These are phyloP conservation scores for Oreochromis niloticus DNA, from an alignment of 2,113 vertebrate genomes.

Conservation along the genomic window DNA sequence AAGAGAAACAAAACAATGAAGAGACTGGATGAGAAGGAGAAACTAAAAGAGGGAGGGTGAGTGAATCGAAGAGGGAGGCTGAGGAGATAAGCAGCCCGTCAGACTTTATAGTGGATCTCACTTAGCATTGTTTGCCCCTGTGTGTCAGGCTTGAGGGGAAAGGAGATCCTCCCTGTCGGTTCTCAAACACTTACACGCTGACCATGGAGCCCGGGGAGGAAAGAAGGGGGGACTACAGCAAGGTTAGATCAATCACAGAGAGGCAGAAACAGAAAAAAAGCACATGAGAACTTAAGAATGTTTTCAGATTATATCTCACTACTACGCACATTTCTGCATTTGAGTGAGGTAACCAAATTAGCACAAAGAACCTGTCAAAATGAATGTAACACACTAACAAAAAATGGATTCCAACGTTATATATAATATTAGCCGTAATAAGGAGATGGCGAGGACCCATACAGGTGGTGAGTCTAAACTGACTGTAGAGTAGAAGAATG, in stretches of 20 bases:
- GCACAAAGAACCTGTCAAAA: not conserved
- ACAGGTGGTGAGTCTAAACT: not conserved
- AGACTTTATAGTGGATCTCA: not conserved
- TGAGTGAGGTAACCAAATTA: not conserved
- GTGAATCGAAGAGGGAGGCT: conserved; percentile 11
- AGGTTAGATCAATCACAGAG: not conserved
- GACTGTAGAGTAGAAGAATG: not conserved
- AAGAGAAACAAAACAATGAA: not conserved
- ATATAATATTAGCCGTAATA: not conserved
- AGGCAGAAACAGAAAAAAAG: not conserved
- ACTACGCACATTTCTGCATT: not conserved
- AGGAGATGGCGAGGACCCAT: accelerated
- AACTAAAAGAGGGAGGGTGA: not conserved
- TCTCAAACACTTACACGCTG: not conserved
- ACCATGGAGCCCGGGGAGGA: not conserved
- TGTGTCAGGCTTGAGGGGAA: not conserved
- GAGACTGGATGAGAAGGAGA: not conserved
- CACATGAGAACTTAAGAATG: not conserved
- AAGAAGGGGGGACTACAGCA: not conserved
- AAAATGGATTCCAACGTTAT: not conserved
- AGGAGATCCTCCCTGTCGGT: not conserved
- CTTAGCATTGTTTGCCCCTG: conserved; percentile 22
- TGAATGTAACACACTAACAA: not conserved
- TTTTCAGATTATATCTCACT: not conserved
- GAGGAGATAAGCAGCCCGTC: conserved; percentile 20